A percentile compares a stretch with the other conserved stretches of the same genome.
Conservation (phyloP, 1,140 invertebrate species). For the Ooceraea biroi region DNA sequence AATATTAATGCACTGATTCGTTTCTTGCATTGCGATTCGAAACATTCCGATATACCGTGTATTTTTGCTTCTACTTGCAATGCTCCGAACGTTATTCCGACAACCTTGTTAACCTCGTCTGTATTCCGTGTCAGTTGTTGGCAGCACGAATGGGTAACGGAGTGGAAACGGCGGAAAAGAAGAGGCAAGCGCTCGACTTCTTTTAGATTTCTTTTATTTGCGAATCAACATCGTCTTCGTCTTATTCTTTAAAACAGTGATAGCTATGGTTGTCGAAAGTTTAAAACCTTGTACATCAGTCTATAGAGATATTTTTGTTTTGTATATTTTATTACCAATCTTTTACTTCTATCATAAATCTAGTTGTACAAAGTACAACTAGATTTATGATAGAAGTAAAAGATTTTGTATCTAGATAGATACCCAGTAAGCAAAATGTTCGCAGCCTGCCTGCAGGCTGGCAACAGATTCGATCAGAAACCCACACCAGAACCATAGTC, state of each 20-base stretch:
- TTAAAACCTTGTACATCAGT: too few species aligned
- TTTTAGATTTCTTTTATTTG: constrained; percentile 28
- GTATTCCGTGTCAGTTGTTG: constrained; percentile 57
- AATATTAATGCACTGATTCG: constrained; percentile 59
- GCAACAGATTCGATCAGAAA: too few species aligned
- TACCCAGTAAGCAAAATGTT: too few species aligned
- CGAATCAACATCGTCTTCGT: background rate
- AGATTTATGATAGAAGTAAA: too few species aligned
- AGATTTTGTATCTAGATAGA: too few species aligned
- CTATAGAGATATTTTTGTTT: too few species aligned
- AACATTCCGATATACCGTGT: constrained; percentile 51
- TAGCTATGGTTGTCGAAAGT: background rate
- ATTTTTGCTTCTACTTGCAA: constrained; percentile 50
- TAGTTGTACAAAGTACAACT: too few species aligned
- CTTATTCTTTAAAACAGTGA: background rate
- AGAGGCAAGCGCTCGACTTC: background rate
- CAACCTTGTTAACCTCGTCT: constrained; percentile 71
- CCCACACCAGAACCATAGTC: too few species aligned
- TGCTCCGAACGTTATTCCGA: constrained; percentile 46
- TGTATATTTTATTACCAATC: too few species aligned
- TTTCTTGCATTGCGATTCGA: constrained; percentile 57
- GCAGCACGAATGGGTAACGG: constrained; percentile 55
- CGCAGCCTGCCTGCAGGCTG: too few species aligned
- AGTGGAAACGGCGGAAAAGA: constrained; percentile 50
- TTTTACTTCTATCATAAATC: too few species aligned